Percentiles rank a stretch among this genome's conserved stretches.
Conservation (phyloP, 2,888 invertebrate genomes). For the Malacosoma neustria region DNA sequence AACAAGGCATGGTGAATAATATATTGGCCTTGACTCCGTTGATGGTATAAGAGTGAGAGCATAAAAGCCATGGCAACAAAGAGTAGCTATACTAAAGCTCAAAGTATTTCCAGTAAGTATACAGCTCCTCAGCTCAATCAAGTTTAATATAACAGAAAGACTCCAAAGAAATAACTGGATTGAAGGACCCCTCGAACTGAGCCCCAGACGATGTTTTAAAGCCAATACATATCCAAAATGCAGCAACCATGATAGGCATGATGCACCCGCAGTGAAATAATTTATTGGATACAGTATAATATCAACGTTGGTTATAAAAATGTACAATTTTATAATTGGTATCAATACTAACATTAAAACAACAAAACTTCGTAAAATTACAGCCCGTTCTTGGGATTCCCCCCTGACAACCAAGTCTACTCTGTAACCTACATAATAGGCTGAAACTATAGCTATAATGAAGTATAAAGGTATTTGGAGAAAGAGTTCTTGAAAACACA, state of each 20-base stretch:
- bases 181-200: conserved; percentile 84
- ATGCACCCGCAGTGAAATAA: conserved; percentile 80
- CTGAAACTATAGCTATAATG: conserved; percentile 84
- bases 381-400: conserved; percentile 74
- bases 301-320: conserved; percentile 68
- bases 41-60: conserved; percentile 82
- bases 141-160: conserved; percentile 78
- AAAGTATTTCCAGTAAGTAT: conserved; percentile 63
- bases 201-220: conserved; percentile 76
- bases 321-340: conserved; percentile 81
- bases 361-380: conserved; percentile 78
- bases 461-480: conserved; percentile 84
- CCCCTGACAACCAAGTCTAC: conserved; percentile 77
- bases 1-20: conserved; percentile 60
- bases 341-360: conserved; percentile 78
- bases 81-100: conserved; percentile 76
- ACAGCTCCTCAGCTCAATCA: conserved; percentile 81
- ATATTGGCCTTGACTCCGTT: conserved; percentile 59
- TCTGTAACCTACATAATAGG: conserved; percentile 85
- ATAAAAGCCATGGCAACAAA: conserved; percentile 81
- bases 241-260: conserved; percentile 86
- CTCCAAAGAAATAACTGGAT: conserved; percentile 81
- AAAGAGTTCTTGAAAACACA: conserved; percentile 90
- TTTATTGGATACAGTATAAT: conserved; percentile 77
- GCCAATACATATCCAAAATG: conserved; percentile 85